Evolutionary conservation across 2,797 vertebrate species (phyloP).

Genomic region (Schizopygopsis malacanthus): DNA sequence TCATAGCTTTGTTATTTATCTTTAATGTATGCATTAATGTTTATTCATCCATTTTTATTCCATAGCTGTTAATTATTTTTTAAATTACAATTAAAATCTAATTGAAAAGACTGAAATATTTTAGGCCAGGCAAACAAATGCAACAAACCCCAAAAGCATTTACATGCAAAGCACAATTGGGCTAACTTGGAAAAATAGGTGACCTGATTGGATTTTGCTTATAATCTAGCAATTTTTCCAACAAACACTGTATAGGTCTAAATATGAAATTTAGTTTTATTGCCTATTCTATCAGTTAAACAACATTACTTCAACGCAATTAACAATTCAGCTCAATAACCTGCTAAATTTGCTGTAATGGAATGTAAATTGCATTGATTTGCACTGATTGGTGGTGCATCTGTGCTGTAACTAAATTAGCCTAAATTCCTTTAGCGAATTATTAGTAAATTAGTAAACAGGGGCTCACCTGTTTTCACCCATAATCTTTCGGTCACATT

Average conservation of each 20-base stretch:
- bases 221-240: background rate
- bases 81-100: background rate
- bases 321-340: background rate
- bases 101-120: background rate
- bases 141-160: background rate
- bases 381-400: background rate
- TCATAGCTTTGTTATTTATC: too few species aligned
- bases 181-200: background rate
- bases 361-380: background rate
- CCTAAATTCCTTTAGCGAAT: background rate
- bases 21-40: background rate
- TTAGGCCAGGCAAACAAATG: background rate
- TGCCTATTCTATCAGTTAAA: background rate
- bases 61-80: background rate
- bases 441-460: background rate
- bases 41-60: background rate
- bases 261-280: background rate
- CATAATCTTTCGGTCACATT: slow-evolving; percentile 88
- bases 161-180: background rate
- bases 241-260: background rate
- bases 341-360: background rate
- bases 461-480: slow-evolving; percentile 88
- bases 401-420: background rate
- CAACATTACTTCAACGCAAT: background rate
- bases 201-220: background rate